Conservation (phyloP, 1,140 invertebrate genomes). For the Heterodera carotae region DNA sequence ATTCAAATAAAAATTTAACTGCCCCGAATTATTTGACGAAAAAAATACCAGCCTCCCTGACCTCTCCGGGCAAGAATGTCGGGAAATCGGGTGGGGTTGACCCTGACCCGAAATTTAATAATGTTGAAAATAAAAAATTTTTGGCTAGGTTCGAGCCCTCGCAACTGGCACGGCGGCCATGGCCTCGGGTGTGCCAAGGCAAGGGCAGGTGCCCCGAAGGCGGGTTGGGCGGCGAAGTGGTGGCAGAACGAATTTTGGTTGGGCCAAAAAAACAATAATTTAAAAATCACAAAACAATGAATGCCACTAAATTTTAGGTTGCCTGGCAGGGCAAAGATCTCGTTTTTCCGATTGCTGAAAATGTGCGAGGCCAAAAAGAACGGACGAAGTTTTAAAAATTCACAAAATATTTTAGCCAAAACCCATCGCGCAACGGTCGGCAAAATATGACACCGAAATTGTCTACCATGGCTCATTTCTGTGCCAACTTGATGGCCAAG, state of each 20-base stretch:
- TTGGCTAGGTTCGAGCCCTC: slow-evolving; percentile 19
- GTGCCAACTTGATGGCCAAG: slow-evolving; percentile 39
- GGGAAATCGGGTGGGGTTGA: too few species aligned
- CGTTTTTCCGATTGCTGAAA: slow-evolving; percentile 34
- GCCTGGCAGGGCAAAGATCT: slow-evolving; percentile 34
- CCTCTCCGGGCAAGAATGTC: too few species aligned
- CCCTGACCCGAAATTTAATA: too few species aligned
- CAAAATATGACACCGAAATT: slow-evolving; percentile 32
- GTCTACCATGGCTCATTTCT: slow-evolving; percentile 32
- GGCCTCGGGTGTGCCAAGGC: slow-evolving; percentile 24
- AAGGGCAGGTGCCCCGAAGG: slow-evolving; percentile 27
- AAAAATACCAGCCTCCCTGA: too few species aligned
- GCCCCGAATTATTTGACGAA: too few species aligned
- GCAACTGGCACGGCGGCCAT: slow-evolving; percentile 3
- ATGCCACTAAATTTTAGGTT: not conserved
- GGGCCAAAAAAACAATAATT: not conserved
- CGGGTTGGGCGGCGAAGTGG: slow-evolving; percentile 32
- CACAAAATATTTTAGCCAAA: slow-evolving; percentile 19
- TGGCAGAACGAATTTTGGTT: slow-evolving; percentile 36
- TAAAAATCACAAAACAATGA: too few species aligned
- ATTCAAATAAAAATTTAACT: too few species aligned
- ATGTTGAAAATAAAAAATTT: not conserved
- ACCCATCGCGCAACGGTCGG: slow-evolving; percentile 35
- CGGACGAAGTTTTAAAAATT: slow-evolving; percentile 2
- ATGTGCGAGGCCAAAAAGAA: slow-evolving; percentile 14